Evolutionary conservation across 2,888 invertebrate species (phyloP), one percentile per base, ranked within the genome.

Genomic region (Ellobium chinense): DNA sequence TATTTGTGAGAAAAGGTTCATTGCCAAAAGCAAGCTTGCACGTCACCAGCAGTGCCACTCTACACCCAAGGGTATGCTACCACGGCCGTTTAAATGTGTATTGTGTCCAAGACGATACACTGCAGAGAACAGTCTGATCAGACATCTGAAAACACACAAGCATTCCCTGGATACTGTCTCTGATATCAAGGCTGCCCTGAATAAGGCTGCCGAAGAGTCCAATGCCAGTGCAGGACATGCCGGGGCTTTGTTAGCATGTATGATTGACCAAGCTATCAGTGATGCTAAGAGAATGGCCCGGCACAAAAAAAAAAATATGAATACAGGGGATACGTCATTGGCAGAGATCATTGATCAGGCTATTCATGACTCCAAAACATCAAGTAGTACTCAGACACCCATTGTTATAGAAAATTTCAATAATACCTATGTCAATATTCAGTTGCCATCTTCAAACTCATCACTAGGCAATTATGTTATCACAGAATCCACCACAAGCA

Each of bases 331-430:
- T 9, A 56, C n/a, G 21, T 58, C 72, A n/a, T 18, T 72, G 34
- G 60, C 72, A 58, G 72, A 72, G 36, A 72, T 72, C 31, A 72
- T 72, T 72, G 72, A 72, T 36, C 72, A 72, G 56, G 72, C 72
- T n/a, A 60, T 72, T 37, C 72, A 58, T 37, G 37, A 72, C 14
- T 72, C 60, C 60, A 72, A 72, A 24, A n/a, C 72, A 21, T 18
- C 24, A 5, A 36, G 31, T 21, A 60, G 58, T 12, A n/a, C 72
- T 24, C 60, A 34, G 9, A 60, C 58, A 34, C 70, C 70, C 21
- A 31, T 56, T n/a, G 56, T 70, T 2, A 58, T 56, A 29, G 60
- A 72, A 58, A 36, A 58, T 31, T 31, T 34, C 18, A 56, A 70
- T 56, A 56, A 70, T 3, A 60, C 60, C 4, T 58, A 54, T n/a